These are phyloP conservation scores for Emmelina monodactyla DNA, from an alignment of 2,888 invertebrate genomes.

Conservation along the genomic window DNA sequence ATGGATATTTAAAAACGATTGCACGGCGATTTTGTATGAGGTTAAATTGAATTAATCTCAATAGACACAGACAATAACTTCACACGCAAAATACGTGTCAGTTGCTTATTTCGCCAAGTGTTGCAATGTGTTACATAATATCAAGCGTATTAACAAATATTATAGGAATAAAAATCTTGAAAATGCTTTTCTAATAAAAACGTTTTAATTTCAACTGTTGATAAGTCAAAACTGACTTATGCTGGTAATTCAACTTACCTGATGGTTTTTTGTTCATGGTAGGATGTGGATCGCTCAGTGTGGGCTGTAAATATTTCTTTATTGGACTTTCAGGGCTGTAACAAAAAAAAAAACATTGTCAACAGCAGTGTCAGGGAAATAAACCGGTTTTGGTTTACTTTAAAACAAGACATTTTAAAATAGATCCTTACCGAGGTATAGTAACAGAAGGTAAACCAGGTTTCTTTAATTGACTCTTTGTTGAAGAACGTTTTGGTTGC, in stretches of 20 bases:
- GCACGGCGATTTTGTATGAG: too few species aligned
- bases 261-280: constrained; percentile 68
- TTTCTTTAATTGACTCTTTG: constrained; percentile 48
- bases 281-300: constrained; percentile 76
- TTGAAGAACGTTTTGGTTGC: constrained; percentile 45
- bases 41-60: too few species aligned
- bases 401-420: background rate
- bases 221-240: too few species aligned
- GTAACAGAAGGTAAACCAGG: constrained; percentile 44
- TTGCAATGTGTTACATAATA: background rate
- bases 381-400: background rate
- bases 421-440: constrained; percentile 41
- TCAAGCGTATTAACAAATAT: too few species aligned
- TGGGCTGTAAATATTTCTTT: constrained; percentile 83
- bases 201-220: constrained; percentile 13
- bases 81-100: too few species aligned
- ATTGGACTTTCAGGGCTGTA: constrained; percentile 85
- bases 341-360: constrained; percentile 8
- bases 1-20: too few species aligned
- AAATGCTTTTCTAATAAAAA: constrained; percentile 4
- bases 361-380: background rate
- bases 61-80: too few species aligned
- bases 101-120: too few species aligned
- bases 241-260: constrained; percentile 49
- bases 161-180: too few species aligned